Conservation (phyloP, 2,888 invertebrate genomes). For the Mesochorus sp. region DNA sequence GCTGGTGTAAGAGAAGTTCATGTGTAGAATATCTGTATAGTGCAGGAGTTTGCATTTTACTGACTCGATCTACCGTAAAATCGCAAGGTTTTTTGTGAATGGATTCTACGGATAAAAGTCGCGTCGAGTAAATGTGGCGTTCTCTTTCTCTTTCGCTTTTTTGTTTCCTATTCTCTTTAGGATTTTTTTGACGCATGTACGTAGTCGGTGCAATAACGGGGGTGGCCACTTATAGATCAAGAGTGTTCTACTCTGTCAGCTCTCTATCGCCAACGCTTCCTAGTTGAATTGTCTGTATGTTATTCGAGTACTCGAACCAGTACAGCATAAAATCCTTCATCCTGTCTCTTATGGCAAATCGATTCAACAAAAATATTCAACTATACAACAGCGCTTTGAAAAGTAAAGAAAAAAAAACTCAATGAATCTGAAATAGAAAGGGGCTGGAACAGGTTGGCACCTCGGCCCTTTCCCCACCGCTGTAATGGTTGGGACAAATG, state of each 20-base stretch:
- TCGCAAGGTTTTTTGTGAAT: slow-evolving; percentile 44
- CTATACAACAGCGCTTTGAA: slow-evolving; percentile 25
- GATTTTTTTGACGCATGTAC: slow-evolving; percentile 19
- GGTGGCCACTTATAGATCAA: slow-evolving; percentile 46
- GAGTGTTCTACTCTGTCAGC: slow-evolving; percentile 46
- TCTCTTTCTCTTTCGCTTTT: slow-evolving; percentile 34
- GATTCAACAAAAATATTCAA: slow-evolving; percentile 53
- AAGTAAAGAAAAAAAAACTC: slow-evolving; percentile 1
- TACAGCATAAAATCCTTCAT: slow-evolving; percentile 33
- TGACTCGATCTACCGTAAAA: slow-evolving; percentile 64
- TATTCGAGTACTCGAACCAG: slow-evolving; percentile 35
- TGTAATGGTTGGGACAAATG: not conserved
- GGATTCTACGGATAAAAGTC: slow-evolving; percentile 47
- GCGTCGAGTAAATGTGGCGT: slow-evolving; percentile 33
- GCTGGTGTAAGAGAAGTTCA: slow-evolving; percentile 26
- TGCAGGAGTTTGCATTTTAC: slow-evolving; percentile 58
- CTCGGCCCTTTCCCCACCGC: slow-evolving; percentile 1
- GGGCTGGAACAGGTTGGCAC: slow-evolving; percentile 35
- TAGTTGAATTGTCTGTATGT: slow-evolving; percentile 23
- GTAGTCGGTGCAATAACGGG: slow-evolving; percentile 42
- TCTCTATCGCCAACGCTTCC: slow-evolving; percentile 9
- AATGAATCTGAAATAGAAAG: not conserved
- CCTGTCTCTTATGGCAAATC: slow-evolving; percentile 16
- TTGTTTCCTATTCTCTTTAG: slow-evolving; percentile 23
- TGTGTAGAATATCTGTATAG: slow-evolving; percentile 18